Evolutionary conservation across 2,797 vertebrate genomes (phyloP), one percentile per base, ranked within the genome.

Genomic region (Aeoliscus strigatus): DNA sequence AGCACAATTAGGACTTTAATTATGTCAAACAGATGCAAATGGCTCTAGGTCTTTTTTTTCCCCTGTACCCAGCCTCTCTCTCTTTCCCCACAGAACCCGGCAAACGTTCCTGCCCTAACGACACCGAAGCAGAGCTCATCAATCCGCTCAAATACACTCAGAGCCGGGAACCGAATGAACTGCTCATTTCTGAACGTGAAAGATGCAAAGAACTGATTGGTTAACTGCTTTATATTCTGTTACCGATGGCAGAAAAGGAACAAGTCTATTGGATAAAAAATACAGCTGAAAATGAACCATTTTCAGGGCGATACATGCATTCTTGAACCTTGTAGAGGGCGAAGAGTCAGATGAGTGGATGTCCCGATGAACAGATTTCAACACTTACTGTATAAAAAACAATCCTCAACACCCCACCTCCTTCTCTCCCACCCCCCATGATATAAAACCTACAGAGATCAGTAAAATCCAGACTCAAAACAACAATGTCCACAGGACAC

Each of bases 351-450:
- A 58, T 51, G 27, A 69, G 24, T 12, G 28, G 39, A 55, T 73
- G 42, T 53, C 62, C 71, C 10, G 17, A 60, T 57, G 75, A 38
- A 84, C 23, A 42, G 51, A 77, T 79, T 30, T 34, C 23, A 60
- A 51, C 51, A 39, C 71, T 72, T 68, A 76, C 71, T 76, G 76
- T 78, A 39, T 85, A 73, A 80, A 79, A 80, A 81, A 79, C 80
- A 82, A 79, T 59, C 75, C 82, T 41, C 14, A 13, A 11, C 25
- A 17, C 30, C 27, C 24, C 81, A 66, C 17, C 83, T 63, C 79
- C 68, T 80, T 86, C 83, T 87, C 66, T 56, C 57, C 51, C 44
- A 30, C 39, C 60, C 68, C 60, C 68, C 51, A 48, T 46, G 31
- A 70, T 75, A 76, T 30, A 64, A 76, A 80, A 69, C 40, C 73